Percentiles rank a stretch among this genome's conserved stretches.
Conservation (phyloP, 2,113 vertebrate species). For the Myotis yumanensis region DNA sequence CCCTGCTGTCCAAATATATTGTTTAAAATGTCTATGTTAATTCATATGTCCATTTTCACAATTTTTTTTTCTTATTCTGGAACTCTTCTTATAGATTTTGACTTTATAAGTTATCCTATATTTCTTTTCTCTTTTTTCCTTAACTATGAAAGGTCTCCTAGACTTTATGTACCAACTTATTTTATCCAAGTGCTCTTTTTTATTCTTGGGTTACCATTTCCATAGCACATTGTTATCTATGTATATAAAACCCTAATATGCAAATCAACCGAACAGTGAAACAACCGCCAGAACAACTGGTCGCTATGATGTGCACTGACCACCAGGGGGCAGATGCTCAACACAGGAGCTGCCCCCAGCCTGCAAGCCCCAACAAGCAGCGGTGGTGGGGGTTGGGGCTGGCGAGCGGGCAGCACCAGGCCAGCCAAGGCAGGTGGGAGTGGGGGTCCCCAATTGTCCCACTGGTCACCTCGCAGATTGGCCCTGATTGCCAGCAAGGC, state of each 20-base stretch:
- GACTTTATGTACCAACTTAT: neutral
- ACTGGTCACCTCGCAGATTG: no score
- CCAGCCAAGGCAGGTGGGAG: no score
- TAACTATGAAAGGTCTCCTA: neutral
- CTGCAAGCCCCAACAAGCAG: no score
- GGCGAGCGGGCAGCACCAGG: no score
- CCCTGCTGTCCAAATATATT: neutral
- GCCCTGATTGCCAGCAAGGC: no score
- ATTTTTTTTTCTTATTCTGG: neutral
- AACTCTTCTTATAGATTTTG: neutral
- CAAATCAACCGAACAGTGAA: no score
- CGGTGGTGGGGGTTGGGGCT: accelerated
- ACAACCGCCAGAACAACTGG: no score
- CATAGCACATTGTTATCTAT: neutral
- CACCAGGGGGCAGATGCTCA: no score
- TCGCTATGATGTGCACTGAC: no score
- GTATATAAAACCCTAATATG: no score
- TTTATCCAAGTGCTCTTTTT: neutral
- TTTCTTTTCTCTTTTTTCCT: neutral
- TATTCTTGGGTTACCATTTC: neutral
- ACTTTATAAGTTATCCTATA: conserved; percentile 14
- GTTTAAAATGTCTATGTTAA: conserved; percentile 10
- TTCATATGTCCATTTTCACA: neutral
- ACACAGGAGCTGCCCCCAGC: no score
- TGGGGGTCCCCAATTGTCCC: accelerated